Evolutionary conservation across 2,797 vertebrate species (phyloP).

Genomic region (Enteromius thamalakanensis): DNA sequence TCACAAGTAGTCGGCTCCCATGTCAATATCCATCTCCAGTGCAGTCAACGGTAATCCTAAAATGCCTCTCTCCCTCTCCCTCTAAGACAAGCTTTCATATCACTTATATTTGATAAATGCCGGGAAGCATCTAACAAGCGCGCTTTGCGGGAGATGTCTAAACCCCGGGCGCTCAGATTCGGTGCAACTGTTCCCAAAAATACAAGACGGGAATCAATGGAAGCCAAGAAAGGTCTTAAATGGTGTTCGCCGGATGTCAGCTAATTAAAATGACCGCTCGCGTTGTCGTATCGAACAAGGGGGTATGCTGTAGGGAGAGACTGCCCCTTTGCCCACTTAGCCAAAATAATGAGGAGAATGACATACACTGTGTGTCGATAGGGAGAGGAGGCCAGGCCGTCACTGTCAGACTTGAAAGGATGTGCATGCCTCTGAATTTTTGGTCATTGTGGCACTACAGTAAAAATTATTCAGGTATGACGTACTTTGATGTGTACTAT

Average conservation of each 20-base stretch:
- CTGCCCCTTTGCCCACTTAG: constrained; percentile 62
- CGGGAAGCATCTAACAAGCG: constrained; percentile 43
- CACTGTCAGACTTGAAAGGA: constrained; percentile 70
- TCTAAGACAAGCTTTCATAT: constrained; percentile 53
- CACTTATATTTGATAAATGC: constrained; percentile 61
- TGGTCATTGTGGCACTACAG: not conserved
- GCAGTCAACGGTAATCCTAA: constrained; percentile 74
- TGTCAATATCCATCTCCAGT: constrained; percentile 70
- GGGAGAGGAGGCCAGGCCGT: constrained; percentile 70
- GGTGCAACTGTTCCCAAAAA: constrained; percentile 44
- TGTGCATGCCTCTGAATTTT: constrained; percentile 68
- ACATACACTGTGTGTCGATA: constrained; percentile 73
- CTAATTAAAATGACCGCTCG: constrained; percentile 60
- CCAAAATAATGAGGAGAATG: constrained; percentile 78
- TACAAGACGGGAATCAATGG: constrained; percentile 51
- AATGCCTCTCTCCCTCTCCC: constrained; percentile 53
- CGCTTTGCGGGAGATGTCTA: constrained; percentile 34
- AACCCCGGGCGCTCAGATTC: constrained; percentile 23
- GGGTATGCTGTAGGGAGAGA: constrained; percentile 54
- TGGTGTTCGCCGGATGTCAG: constrained; percentile 40
- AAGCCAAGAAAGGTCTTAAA: constrained; percentile 55
- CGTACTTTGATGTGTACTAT: not conserved
- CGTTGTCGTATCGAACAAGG: constrained; percentile 58
- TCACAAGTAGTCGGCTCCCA: constrained; percentile 75
- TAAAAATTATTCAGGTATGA: not conserved